These are phyloP conservation scores for Rhinogobio ventralis DNA, from an alignment of 2,797 vertebrate species.

Conservation along the genomic window DNA sequence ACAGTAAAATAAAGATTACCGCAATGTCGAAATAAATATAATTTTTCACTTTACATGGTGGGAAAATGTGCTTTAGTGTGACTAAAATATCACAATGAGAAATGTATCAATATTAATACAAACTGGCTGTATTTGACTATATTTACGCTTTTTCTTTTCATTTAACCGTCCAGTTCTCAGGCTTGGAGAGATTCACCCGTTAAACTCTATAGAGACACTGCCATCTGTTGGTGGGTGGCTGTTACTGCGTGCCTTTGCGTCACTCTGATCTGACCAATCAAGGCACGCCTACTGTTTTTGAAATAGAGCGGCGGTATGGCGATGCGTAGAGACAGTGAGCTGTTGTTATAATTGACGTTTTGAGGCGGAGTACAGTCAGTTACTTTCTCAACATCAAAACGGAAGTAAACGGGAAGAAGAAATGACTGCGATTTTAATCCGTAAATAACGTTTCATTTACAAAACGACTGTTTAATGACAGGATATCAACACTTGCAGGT, in stretches of 20 bases:
- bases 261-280: slow-evolving; percentile 70
- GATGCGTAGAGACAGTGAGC: slow-evolving; percentile 51
- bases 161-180: neutral
- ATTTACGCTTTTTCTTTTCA: no score
- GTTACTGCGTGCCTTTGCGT: neutral
- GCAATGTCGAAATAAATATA: neutral
- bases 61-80: neutral
- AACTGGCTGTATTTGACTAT: neutral
- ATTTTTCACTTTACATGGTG: neutral
- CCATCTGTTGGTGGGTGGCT: slow-evolving; percentile 53
- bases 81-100: neutral
- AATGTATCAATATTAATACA: neutral
- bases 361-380: neutral
- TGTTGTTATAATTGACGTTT: slow-evolving; percentile 14
- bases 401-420: neutral
- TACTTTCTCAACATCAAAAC: neutral
- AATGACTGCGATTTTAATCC: neutral
- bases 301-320: slow-evolving; percentile 78
- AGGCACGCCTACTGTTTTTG: slow-evolving; percentile 67
- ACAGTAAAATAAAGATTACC: no score
- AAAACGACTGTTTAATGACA: neutral
- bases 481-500: neutral
- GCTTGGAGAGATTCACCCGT: neutral
- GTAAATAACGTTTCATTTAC: neutral
- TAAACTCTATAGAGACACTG: slow-evolving; percentile 8